phyloP scores from a whole-genome alignment of 2,797 vertebrate genomes.

The Mus spretus region DNA sequence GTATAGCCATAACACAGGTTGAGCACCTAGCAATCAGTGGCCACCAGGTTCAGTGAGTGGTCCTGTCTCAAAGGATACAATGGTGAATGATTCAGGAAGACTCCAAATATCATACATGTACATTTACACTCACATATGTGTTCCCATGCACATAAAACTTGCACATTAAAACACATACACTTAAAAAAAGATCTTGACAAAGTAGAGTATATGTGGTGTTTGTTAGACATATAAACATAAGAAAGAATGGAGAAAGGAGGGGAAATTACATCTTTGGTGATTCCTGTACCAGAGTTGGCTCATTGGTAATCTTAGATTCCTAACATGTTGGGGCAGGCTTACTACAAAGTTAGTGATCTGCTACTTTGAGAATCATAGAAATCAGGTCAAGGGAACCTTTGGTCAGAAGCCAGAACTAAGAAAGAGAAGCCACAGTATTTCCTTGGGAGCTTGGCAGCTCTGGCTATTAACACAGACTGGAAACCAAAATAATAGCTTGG shows the following conservation, averaged over 20 bases:
- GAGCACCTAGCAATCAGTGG: neutral
- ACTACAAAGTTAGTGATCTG: slow-evolving; percentile 3
- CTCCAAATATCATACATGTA: neutral
- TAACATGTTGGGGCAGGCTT: slow-evolving; percentile 45
- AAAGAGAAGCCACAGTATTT: neutral
- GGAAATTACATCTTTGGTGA: neutral
- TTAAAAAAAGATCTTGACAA: neutral
- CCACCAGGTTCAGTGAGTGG: neutral
- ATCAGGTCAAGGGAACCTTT: slow-evolving; percentile 39
- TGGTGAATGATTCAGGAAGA: neutral
- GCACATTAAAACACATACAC: neutral
- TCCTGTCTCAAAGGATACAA: neutral
- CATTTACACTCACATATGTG: neutral
- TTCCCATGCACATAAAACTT: neutral
- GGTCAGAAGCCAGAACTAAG: slow-evolving; percentile 57
- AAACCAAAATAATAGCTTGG: neutral
- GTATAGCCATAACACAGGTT: neutral
- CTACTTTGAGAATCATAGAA: slow-evolving; percentile 49
- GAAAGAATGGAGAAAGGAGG: neutral
- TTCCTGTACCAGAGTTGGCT: neutral
- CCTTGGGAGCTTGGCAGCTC: neutral
- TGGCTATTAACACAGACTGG: neutral
- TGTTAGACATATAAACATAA: slow-evolving; percentile 10
- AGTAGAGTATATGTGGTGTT: neutral
- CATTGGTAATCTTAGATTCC: slow-evolving; percentile 30